phyloP scores from a whole-genome alignment of 2,797 vertebrate species.

The Leptatherina wallacei region DNA sequence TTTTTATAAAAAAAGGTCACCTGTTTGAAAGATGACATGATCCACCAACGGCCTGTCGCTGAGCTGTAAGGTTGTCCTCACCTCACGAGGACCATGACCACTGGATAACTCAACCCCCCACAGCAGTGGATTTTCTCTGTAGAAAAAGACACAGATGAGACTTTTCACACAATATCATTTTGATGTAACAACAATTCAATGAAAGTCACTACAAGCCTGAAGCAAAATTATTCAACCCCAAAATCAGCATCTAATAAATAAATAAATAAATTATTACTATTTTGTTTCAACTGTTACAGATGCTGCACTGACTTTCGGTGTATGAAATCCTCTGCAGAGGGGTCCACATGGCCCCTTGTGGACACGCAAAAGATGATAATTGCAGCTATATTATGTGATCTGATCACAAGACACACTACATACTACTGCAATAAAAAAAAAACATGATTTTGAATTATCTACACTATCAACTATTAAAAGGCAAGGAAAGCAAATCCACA shows the following conservation, averaged over 20 bases:
- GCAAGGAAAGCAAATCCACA: not conserved
- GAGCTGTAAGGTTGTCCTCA: constrained; percentile 88
- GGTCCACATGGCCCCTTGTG: not conserved
- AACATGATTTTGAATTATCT: not conserved
- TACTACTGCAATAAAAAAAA: not conserved
- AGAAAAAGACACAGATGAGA: constrained; percentile 14
- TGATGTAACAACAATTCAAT: not conserved
- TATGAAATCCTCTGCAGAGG: not conserved
- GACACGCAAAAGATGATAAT: not conserved
- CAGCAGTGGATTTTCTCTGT: constrained; percentile 86
- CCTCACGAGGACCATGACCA: constrained; percentile 85
- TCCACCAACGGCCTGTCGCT: constrained; percentile 85
- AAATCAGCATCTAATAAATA: not conserved
- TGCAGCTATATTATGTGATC: not conserved
- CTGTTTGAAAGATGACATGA: constrained; percentile 79
- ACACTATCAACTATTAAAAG: not conserved
- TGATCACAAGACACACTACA: not conserved
- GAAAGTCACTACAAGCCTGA: not conserved
- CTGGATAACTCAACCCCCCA: constrained; percentile 92
- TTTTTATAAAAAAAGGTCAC: constrained; percentile 54
- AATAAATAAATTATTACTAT: not conserved
- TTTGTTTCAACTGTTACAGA: not conserved
- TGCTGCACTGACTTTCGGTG: not conserved
- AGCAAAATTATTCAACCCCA: not conserved
- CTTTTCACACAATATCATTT: not conserved